Conservation (phyloP, 2,113 vertebrate genomes). For the Neomonachus schauinslandi region DNA sequence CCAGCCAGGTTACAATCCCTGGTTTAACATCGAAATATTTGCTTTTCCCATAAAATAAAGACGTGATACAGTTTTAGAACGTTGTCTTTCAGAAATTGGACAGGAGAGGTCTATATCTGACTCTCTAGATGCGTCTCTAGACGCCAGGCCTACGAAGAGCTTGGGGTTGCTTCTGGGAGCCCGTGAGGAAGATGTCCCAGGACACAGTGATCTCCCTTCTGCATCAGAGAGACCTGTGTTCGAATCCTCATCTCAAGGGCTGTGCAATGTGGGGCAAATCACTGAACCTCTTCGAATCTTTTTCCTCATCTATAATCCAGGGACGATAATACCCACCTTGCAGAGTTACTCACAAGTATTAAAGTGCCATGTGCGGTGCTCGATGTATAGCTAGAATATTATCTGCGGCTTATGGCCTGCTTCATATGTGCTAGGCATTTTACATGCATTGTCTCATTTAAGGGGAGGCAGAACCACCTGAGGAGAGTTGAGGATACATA, state of each 20-base stretch:
- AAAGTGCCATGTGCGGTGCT: background rate
- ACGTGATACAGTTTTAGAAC: background rate
- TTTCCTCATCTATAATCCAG: background rate
- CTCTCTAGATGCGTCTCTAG: background rate
- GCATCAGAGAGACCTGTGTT: background rate
- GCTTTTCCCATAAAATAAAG: background rate
- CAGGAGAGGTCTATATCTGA: too few relatives aligned
- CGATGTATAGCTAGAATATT: background rate
- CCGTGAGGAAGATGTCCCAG: background rate
- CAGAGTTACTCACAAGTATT: background rate
- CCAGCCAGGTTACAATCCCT: background rate
- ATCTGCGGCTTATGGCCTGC: background rate
- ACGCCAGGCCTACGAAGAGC: background rate
- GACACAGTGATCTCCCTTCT: background rate
- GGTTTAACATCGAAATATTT: background rate
- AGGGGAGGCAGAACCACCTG: background rate
- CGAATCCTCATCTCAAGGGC: background rate
- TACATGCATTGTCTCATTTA: background rate
- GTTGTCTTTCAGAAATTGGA: background rate
- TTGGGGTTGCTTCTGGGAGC: background rate
- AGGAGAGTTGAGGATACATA: background rate
- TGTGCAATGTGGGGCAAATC: background rate
- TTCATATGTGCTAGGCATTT: background rate
- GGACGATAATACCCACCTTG: background rate
- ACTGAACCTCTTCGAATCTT: background rate